Conservation (phyloP, 2,797 vertebrate genomes). For the Poecilia picta region DNA sequence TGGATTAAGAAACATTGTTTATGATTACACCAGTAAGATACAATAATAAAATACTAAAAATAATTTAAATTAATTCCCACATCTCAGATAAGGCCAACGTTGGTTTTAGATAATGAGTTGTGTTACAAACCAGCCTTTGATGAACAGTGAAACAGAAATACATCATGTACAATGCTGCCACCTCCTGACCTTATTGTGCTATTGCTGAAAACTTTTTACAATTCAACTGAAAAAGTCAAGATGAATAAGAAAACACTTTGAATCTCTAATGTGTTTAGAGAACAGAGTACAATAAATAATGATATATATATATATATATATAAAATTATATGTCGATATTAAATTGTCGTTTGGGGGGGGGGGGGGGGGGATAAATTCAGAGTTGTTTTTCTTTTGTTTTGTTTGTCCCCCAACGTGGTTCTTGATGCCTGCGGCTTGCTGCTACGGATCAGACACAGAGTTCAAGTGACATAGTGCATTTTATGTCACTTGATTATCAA, state of each 20-base stretch:
- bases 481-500: no score
- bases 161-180: constrained; percentile 47
- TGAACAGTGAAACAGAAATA: neutral
- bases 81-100: neutral
- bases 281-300: neutral
- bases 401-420: no score
- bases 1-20: neutral
- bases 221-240: neutral
- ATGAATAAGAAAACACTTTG: neutral
- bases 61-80: neutral
- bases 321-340: no score
- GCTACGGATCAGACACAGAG: no score
- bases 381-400: no score
- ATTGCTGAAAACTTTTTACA: constrained; percentile 2
- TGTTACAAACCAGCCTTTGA: neutral
- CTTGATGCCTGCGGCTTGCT: no score
- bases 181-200: constrained; percentile 51
- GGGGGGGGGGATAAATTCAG: no score
- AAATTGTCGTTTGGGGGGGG: no score
- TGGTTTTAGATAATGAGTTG: neutral
- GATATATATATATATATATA: no score
- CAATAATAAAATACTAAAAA: neutral
- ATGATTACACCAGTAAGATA: neutral
- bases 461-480: no score
- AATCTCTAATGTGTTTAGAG: no score